A percentile compares a stretch with the other conserved stretches of the same genome.
These are phyloP conservation scores for Catamblyrhynchus diadema DNA, from an alignment of 2,797 vertebrate species.

Conservation along the genomic window DNA sequence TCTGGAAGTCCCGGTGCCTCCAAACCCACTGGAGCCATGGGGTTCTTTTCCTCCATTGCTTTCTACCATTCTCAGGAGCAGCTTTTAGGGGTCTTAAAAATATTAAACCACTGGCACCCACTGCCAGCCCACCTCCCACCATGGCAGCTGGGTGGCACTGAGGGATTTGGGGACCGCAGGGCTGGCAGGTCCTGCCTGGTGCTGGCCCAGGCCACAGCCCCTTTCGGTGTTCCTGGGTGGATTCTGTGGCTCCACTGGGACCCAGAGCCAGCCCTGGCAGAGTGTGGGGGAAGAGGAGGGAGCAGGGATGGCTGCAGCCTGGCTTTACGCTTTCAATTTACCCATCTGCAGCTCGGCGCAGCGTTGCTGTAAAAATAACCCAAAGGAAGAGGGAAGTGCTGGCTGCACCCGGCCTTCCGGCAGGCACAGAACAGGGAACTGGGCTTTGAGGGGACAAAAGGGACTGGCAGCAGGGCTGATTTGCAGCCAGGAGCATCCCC, in stretches of 20 bases:
- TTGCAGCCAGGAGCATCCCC: background rate
- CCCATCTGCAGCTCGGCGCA: background rate
- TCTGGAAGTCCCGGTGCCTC: fast-evolving
- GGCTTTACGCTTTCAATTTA: fast-evolving
- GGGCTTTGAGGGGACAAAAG: background rate
- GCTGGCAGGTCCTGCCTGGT: fast-evolving
- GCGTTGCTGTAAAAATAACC: background rate
- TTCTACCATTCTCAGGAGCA: background rate
- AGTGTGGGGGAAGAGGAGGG: background rate
- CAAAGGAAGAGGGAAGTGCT: background rate
- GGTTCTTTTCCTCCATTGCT: fast-evolving
- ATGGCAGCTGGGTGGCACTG: background rate
- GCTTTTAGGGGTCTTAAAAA: background rate
- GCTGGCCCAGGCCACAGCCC: background rate
- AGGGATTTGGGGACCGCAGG: background rate
- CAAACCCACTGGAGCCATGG: background rate
- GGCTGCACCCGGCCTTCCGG: fast-evolving
- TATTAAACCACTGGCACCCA: background rate
- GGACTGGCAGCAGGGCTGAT: background rate
- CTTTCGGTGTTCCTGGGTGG: background rate
- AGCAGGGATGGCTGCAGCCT: background rate
- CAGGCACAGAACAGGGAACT: background rate
- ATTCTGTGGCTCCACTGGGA: background rate
- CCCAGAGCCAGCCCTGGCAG: background rate
- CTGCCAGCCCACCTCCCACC: background rate